Base-by-base conservation (phyloP, 2,888 invertebrate species). In the Zygaena filipendulae region DNA sequence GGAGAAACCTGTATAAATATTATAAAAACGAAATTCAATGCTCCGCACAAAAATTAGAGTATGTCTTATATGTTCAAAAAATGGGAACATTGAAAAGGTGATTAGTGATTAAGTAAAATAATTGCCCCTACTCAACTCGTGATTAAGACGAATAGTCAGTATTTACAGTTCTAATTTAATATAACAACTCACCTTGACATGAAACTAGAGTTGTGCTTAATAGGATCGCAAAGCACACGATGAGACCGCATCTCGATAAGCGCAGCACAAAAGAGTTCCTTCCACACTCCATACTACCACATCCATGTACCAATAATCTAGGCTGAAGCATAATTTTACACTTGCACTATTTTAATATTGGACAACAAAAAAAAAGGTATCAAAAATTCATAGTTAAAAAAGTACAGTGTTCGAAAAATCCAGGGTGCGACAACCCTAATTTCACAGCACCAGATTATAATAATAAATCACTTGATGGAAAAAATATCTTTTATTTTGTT, bases 281-380 rank as follows among this genome's bases (percentile, higher is more conserved):
- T 35, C 30, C 45, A 53, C 52, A 52, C 49, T 43, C 52, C 54
- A 57, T 52, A 52, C 60, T 45, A 43, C 45, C 64, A 71, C 68
- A 58, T 49, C 50, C 56, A 49, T 6, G 16, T 16, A 16, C 16
- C 16, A 48, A 48, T 58, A 70, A 61, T 63, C 72, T 74, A 23
- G 72, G 72, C 52, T 72, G 72, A 29, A 74, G 67, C 77, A 74
- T 75, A n/a, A n/a, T n/a, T n/a, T 52, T 52, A 4, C 52, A 59
- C 57, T 57, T 45, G 47, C 59, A 50, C 53, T 59, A 52, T 52
- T 52, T 50, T 51, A 45, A 50, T 49, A 41, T 28, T 25, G 30
- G 27, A 33, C n/a, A n/a, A n/a, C n/a, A n/a, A n/a, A n/a, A n/a
- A n/a, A n/a, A n/a, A n/a, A n/a, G n/a, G n/a, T n/a, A n/a, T n/a